Evolutionary conservation across 2,113 vertebrate species (phyloP).

Genomic region (Micronycteris hirsuta): DNA sequence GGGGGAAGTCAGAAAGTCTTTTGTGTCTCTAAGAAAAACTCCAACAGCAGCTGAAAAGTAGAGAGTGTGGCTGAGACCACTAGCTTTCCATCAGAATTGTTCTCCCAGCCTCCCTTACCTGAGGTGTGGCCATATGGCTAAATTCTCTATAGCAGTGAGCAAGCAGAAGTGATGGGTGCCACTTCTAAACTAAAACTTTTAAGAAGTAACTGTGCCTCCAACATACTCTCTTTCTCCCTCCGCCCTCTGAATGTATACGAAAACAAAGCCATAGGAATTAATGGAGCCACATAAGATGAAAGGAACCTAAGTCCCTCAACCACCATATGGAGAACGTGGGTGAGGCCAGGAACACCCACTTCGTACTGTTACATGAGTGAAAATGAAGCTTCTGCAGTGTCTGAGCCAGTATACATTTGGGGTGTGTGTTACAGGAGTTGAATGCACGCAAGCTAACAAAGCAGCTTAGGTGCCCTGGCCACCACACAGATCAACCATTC

Average conservation of each 20-base stretch:
- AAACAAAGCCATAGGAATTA: background rate
- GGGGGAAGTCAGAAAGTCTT: constrained; percentile 9
- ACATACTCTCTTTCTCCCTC: background rate
- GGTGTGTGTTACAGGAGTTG: background rate
- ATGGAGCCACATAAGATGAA: background rate
- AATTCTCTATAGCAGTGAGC: background rate
- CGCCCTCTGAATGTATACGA: background rate
- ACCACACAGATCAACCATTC: background rate
- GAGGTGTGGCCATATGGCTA: background rate
- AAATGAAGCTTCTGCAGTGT: background rate
- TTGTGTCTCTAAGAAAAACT: background rate
- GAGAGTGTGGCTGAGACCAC: background rate
- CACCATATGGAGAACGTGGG: background rate
- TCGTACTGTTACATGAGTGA: background rate
- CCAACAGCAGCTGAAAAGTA: background rate
- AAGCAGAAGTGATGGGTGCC: background rate
- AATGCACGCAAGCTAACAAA: background rate
- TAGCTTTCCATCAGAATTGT: background rate
- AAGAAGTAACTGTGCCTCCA: constrained; percentile 45
- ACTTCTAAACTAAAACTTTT: constrained; percentile 16
- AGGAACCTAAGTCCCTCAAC: background rate
- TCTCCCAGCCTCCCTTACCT: background rate
- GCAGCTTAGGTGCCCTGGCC: background rate
- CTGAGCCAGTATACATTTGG: background rate
- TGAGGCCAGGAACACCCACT: background rate